These are phyloP conservation scores for Trissolcus basalis DNA, from an alignment of 1,140 invertebrate species.

Conservation along the genomic window DNA sequence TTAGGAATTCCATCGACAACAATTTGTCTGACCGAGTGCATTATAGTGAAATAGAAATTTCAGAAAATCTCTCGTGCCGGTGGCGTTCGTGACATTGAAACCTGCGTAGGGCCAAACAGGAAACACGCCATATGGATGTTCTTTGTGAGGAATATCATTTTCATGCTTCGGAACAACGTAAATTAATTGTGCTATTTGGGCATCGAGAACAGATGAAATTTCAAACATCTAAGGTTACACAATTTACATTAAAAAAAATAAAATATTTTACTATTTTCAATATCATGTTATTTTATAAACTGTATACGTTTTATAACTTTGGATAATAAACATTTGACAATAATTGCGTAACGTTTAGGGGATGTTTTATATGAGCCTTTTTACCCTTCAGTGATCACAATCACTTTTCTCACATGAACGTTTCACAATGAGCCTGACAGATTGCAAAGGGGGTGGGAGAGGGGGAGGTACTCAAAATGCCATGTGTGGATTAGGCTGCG, in stretches of 20 bases:
- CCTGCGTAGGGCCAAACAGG: constrained; percentile 41
- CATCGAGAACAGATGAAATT: not conserved
- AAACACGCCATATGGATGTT: constrained; percentile 45
- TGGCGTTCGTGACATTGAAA: constrained; percentile 21
- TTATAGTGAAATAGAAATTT: constrained; percentile 11
- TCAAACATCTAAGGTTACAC: not conserved
- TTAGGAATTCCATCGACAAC: constrained; percentile 3
- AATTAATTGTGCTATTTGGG: constrained; percentile 11
- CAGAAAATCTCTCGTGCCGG: constrained; percentile 10
- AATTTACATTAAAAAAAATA: too few species aligned
- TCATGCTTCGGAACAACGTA: constrained; percentile 15
- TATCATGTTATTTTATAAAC: too few species aligned
- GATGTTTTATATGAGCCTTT: constrained; percentile 13
- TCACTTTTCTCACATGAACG: constrained; percentile 51
- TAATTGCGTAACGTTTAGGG: constrained; percentile 1
- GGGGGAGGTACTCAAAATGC: constrained; percentile 40
- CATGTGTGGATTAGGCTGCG: constrained; percentile 36
- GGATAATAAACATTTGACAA: too few species aligned
- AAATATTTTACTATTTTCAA: too few species aligned
- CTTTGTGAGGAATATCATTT: constrained; percentile 37
- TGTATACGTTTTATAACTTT: too few species aligned
- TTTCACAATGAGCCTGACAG: constrained; percentile 39
- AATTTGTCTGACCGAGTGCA: constrained; percentile 8
- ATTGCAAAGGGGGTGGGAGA: constrained; percentile 12
- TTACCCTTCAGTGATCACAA: constrained; percentile 32